A percentile compares a stretch with the other conserved stretches of the same genome.
phyloP scores from a whole-genome alignment of 2,113 vertebrate genomes.

The Triplophysa rosa region DNA sequence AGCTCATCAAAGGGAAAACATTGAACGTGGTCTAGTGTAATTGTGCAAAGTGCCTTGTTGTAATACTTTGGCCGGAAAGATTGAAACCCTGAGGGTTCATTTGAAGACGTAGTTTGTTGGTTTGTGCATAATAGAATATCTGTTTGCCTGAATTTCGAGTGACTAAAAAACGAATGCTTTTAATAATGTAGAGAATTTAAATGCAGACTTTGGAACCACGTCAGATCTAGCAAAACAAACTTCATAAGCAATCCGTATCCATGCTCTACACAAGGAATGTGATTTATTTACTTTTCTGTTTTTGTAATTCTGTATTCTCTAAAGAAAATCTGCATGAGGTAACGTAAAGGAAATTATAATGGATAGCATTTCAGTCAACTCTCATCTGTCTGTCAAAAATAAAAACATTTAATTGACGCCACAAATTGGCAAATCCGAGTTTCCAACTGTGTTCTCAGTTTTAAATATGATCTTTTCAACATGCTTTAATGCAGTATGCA shows the following conservation, averaged over 20 bases:
- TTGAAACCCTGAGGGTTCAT: background rate
- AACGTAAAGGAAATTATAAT: too few relatives aligned
- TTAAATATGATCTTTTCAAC: conserved; percentile 3
- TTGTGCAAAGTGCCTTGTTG: background rate
- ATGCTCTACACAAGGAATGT: too few relatives aligned
- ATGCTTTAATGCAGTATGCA: background rate
- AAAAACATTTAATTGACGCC: too few relatives aligned
- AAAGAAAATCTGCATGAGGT: too few relatives aligned
- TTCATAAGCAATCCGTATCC: too few relatives aligned
- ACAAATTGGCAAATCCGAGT: background rate
- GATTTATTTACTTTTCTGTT: too few relatives aligned
- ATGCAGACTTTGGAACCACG: background rate
- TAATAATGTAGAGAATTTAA: conserved; percentile 13
- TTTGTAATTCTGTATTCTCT: too few relatives aligned
- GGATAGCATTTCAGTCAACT: too few relatives aligned
- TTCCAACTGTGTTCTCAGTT: conserved; percentile 15
- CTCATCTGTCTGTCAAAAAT: too few relatives aligned
- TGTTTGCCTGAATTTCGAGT: conserved; percentile 1
- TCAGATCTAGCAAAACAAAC: background rate
- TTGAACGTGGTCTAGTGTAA: background rate
- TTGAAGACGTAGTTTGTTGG: background rate
- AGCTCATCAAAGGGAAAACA: background rate
- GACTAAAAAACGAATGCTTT: conserved; percentile 19
- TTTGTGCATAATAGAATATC: background rate
- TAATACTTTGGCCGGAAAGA: background rate